A percentile compares a stretch with the other conserved stretches of the same genome.
Evolutionary conservation across 1,140 invertebrate genomes (phyloP).

Genomic region (Sesamia nonagrioides): DNA sequence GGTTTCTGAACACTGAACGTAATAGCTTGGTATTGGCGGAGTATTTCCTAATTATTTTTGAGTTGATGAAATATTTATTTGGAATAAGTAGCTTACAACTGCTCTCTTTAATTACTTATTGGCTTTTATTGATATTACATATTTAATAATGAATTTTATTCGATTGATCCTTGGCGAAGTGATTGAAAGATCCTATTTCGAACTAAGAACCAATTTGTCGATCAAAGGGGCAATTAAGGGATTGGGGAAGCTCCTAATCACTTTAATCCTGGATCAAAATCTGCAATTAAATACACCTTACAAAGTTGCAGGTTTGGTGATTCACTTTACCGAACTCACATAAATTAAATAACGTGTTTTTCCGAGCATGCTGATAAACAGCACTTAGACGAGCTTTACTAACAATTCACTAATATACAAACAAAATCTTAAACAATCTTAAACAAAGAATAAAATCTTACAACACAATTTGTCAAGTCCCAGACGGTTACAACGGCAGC

Average conservation of each 20-base stretch:
- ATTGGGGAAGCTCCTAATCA: not conserved
- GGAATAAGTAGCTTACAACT: not conserved
- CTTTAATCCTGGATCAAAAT: not conserved
- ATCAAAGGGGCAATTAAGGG: not conserved
- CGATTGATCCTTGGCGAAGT: not conserved
- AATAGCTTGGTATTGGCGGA: conserved; percentile 17
- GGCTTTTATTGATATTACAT: not conserved
- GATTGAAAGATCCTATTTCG: conserved; percentile 1
- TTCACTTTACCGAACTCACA: not conserved
- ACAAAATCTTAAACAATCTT: not conserved
- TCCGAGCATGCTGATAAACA: too few species aligned
- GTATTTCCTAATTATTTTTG: conserved; percentile 41
- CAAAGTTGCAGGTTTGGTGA: not conserved
- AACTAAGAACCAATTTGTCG: not conserved
- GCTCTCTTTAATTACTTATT: conserved; percentile 8
- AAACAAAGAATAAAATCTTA: conserved; percentile 23
- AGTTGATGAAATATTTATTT: conserved; percentile 34
- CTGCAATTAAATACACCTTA: not conserved
- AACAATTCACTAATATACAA: not conserved
- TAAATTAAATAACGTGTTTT: too few species aligned
- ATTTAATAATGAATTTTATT: not conserved
- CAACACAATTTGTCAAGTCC: conserved; percentile 36
- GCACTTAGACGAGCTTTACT: not conserved
- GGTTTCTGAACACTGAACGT: conserved; percentile 13
- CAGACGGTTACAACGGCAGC: conserved; percentile 24